These are phyloP conservation scores for Mus minutoides DNA, from an alignment of 2,797 vertebrate genomes.

Conservation along the genomic window DNA sequence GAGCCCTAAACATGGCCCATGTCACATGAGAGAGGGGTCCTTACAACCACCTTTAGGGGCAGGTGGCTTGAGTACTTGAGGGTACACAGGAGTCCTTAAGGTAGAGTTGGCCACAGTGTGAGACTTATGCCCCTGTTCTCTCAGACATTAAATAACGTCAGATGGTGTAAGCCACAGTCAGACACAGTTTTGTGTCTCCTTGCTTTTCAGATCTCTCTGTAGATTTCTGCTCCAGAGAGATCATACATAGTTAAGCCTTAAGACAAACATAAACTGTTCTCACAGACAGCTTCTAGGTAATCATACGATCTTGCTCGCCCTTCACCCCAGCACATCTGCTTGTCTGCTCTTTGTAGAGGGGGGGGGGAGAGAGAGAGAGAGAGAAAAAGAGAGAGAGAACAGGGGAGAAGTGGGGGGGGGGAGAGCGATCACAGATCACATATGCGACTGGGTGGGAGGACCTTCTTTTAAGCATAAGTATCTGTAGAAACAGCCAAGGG, in stretches of 20 bases:
- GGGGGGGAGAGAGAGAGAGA: not conserved
- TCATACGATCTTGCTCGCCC: not conserved
- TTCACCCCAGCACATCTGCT: not conserved
- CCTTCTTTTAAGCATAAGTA: conserved; percentile 65
- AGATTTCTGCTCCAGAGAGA: not conserved
- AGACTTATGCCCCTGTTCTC: not conserved
- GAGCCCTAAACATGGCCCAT: not conserved
- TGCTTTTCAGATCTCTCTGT: not conserved
- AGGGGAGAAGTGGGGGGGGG: too few relatives aligned
- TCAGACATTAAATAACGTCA: not conserved
- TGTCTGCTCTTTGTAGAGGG: not conserved
- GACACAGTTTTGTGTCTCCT: not conserved
- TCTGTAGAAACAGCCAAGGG: conserved; percentile 69
- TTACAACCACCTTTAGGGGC: not conserved
- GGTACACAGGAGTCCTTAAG: not conserved
- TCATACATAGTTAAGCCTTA: not conserved
- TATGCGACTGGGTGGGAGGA: conserved; percentile 15
- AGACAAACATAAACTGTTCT: not conserved
- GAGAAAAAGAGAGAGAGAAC: too few relatives aligned
- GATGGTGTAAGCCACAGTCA: not conserved
- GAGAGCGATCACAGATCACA: not conserved
- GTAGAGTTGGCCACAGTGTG: not conserved
- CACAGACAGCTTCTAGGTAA: not conserved
- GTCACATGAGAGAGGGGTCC: not conserved
- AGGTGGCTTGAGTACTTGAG: not conserved